Base-by-base conservation (phyloP, 2,113 vertebrate genomes). In the Misgurnus mizolepis region DNA sequence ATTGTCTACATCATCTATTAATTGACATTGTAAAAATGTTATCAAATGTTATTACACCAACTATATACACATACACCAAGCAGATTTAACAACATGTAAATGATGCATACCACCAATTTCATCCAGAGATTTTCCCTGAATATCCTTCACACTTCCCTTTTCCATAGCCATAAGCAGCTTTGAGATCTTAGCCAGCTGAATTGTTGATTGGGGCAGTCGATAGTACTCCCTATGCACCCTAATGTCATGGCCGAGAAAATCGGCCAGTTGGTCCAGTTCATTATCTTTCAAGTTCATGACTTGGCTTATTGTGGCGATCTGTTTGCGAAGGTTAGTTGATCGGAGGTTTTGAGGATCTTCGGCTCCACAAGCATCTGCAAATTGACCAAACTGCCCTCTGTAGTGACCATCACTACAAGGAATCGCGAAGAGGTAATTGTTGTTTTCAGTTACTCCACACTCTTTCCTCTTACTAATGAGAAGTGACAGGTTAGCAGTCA, bases 161-260 rank as follows among this genome's bases (percentile, higher is more conserved):
- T 81, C 78, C 61, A 81, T 66, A 58, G 82, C 82, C 27, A 81
- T 71, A 11, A 84, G 73, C 45, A 84, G 56, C 67, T 84, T 84
- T 27, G 47, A 66, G 10, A 84, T 80, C 45, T 81, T 78, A 47
- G 82, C 67, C 8, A 78, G 34, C 58, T 84, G 79, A 56, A 77
- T 55, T 65, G 74, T 84, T 17, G 47, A 45, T 40, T 71, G 22
- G 27, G 83, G 78, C 47, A 84, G 47, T 18, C 65, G 64, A 66
- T 80, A 81, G 73, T 73, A 83, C 53, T 84, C 49, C n/a, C 55
- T 53, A 39, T 84, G 78, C 14, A 84, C 82, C 34, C 58, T 62
- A 61, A 84, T 76, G 39, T 81, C 47, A 27, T 79, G 80, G 5
- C 76, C 77, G 3, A 85, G 18, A 66, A 79, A 82, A 64, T 82